Evolutionary conservation across 2,888 invertebrate species (phyloP), one percentile per base, ranked within the genome.

Genomic region (Leptogaster cylindrica): DNA sequence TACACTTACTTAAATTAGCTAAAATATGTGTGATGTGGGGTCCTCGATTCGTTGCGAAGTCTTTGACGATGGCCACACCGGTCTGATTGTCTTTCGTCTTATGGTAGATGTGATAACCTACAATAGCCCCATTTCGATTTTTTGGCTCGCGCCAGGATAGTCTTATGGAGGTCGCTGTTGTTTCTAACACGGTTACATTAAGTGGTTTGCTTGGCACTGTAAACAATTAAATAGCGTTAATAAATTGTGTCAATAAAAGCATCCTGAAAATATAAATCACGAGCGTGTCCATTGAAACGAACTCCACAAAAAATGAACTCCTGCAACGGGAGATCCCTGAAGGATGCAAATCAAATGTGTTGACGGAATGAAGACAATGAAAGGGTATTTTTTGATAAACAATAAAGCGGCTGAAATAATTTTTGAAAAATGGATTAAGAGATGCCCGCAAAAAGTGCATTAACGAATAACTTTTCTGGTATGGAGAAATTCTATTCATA

Each of bases 131-230:
- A 79, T 89, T 89, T 68, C 86, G 86, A 76, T 84, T 84, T 75
- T 85, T 85, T 41, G 94, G 94, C 78, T 90, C 89, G 75, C 85
- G 84, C 94, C 94, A 95, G 75, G 88, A 86, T 73, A 95, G 82
- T 72, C 88, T 87, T 75, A 94, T 90, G 77, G 89, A 89, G 67
- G 87, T 87, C 69, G 92, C 86, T 68, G 89, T 89, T 71, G 92
- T 89, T 79, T 87, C 88, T 73, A 88, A 85, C 33, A 93, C 87
- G 72, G 89, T 89, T 75, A 95, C 85, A 82, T 93, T 92, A 76
- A 88, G 84, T 66, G 95, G 95, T 78, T 91, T 87, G 74, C 86
- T 87, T 73, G 91, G 90, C 77, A 87, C 91, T 91, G 83, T n/a
- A 65, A 44, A 70, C 55, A 74, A 27, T 70, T 44, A 52, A 55